Evolutionary conservation across 2,113 vertebrate genomes (phyloP), one percentile per base, ranked within the genome.

Genomic region (Guaruba guarouba): DNA sequence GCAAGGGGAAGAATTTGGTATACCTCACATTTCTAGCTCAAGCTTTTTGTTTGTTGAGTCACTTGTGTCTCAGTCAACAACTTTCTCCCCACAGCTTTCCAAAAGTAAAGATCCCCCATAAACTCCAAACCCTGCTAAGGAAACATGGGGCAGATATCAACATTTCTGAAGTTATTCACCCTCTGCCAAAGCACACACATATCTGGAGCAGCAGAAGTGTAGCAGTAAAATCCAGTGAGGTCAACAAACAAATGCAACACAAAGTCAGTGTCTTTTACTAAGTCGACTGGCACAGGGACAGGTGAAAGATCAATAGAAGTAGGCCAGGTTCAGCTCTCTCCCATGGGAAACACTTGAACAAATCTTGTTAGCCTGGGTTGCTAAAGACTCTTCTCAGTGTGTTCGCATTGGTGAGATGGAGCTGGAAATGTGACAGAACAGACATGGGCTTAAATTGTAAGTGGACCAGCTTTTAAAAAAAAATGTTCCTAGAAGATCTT

Each of bases 101-200:
- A 64, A 93, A 94, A 83, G 79, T 73, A 90, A 90, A 93, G 73
- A 86, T 83, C 52, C 27, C 33, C 41, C 48, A 70, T 83, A 75
- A 95, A 62, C 76, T 96, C 78, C 75, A 95, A 81, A 54, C 48
- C 37, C 19, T 41, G 57, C 59, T 59, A 67, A 88, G n/a, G 88
- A 90, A 96, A 78, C 79, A 83, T 4, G 43, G 68, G 84, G 69
- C 51, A 88, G 75, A 83, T 83, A 73, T 94, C 68, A 93, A 74
- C 11, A 52, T 93, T 93, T 93, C 69, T 93, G 82, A 90, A 94
- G 71, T 81, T 94, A 88, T 96, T 94, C 88, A 88, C 63, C 14
- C 75, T 67, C 41, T 94, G 92, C 87, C 90, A 92, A 92, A 89
- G 67, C 66, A 90, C n/a, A 93, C 66, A 52, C 51, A 28, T 83